Evolutionary conservation across 53 echinoderm and acorn worm species (phyloP).

Genomic region (Patiria pectinifera): DNA sequence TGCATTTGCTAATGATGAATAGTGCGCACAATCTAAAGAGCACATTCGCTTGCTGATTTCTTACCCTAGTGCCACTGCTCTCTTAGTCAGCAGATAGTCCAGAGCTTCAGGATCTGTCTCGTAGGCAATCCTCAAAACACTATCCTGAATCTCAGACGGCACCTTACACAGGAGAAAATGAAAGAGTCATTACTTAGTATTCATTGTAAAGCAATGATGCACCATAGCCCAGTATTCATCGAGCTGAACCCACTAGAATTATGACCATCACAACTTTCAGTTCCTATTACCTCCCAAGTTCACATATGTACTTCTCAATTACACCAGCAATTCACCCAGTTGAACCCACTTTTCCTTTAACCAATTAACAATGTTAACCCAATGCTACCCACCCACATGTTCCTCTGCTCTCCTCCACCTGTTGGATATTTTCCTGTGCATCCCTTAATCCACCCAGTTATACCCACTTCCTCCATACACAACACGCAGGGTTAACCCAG

Average conservation of each 20-base stretch:
- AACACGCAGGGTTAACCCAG: conserved; percentile 7
- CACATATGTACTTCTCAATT: too few relatives aligned
- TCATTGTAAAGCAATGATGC: neutral
- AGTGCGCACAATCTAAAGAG: too few relatives aligned
- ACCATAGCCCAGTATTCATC: too few relatives aligned
- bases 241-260: too few relatives aligned
- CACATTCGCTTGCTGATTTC: neutral
- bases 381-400: neutral
- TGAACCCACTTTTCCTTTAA: neutral
- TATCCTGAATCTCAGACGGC: conserved; percentile 82
- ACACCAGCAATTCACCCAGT: neutral
- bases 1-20: too few relatives aligned
- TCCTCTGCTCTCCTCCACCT: neutral
- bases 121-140: conserved; percentile 76
- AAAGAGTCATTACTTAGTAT: neutral
- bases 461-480: neutral
- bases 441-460: neutral
- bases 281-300: too few relatives aligned
- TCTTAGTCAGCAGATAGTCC: conserved; percentile 86
- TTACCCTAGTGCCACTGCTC: conserved; percentile 66
- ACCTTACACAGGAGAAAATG: conserved; percentile 64
- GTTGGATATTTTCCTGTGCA: neutral
- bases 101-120: conserved; percentile 93
- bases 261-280: too few relatives aligned
- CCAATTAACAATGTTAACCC: too few relatives aligned